phyloP scores from a whole-genome alignment of 2,888 invertebrate species.

The Andricus quercusramuli region DNA sequence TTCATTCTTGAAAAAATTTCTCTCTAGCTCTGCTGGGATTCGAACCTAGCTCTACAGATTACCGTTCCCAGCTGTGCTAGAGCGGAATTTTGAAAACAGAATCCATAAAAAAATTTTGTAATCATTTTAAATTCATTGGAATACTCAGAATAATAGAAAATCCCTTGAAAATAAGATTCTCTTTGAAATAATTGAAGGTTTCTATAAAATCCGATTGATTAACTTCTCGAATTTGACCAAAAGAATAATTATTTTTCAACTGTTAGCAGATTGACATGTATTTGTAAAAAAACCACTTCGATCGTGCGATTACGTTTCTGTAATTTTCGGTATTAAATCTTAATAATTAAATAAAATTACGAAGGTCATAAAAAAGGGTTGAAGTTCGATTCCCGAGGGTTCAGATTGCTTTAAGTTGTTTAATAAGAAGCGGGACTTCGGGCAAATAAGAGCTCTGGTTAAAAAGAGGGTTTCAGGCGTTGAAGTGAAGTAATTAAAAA shows the following conservation, averaged over 20 bases:
- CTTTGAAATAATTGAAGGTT: too few species aligned
- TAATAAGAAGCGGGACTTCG: conserved; percentile 70
- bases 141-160: too few species aligned
- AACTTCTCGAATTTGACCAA: too few species aligned
- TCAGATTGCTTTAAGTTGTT: conserved; percentile 60
- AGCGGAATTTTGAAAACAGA: too few species aligned
- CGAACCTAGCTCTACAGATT: too few species aligned
- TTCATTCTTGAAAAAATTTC: too few species aligned
- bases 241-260: neutral
- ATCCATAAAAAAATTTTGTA: too few species aligned
- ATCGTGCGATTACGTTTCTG: conserved; percentile 51
- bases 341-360: conserved; percentile 69
- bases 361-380: conserved; percentile 67
- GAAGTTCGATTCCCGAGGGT: conserved; percentile 73
- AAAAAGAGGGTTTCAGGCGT: conserved; percentile 63
- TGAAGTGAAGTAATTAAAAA: conserved; percentile 75
- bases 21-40: too few species aligned
- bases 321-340: conserved; percentile 59
- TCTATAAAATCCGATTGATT: too few species aligned
- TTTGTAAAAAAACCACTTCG: neutral
- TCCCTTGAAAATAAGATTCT: too few species aligned
- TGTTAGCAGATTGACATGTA: neutral
- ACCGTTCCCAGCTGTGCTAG: too few species aligned
- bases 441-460: conserved; percentile 48
- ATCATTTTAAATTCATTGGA: too few species aligned